Base-by-base conservation (phyloP, 2,888 invertebrate species). In the Volucella bombylans region DNA sequence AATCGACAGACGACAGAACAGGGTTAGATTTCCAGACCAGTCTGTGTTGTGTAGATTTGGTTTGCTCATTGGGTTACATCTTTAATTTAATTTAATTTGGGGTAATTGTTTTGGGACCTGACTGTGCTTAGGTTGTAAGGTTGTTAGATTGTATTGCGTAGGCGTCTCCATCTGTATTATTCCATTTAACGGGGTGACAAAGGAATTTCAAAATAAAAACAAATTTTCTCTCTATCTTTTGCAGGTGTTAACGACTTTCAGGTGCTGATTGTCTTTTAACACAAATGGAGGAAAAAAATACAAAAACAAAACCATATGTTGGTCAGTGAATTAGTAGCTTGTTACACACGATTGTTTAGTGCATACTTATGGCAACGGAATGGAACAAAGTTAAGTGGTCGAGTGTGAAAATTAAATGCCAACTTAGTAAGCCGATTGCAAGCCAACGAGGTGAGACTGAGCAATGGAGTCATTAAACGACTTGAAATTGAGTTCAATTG, bases 51-150 rank as follows among this genome's bases (percentile, higher is more conserved):
- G 78, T 78, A 50, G 54, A 67, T 73, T 76, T 76, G 74, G 50
- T 59, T 76, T 76, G 81, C 67, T 72, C 77, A 72, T 82, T 77
- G 77, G 80, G 74, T 74, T 79, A 31, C 80, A 74, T 83, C 83
- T 83, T 74, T 69, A 83, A 83, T 83, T 83, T 80, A 83, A 83
- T 83, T 83, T 80, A 83, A 83, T 83, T 83, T 80, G 79, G 74
- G 79, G 74, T 80, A 83, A 83, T 83, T 79, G 80, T 74, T 83
- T 74, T 74, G 72, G 82, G 69, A 57, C 59, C 79, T 74, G 69
- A 71, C 72, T 73, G 64, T 78, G 72, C 49, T 73, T 64, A 47
- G 67, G 31, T 31, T 31, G 31, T 31, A 31, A 31, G 31, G 31
- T 31, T 45, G 49, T 4, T 10, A 3, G 9, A 14, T 68, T 61